phyloP scores from a whole-genome alignment of 2,888 invertebrate species.

The Platypus cylindrus region DNA sequence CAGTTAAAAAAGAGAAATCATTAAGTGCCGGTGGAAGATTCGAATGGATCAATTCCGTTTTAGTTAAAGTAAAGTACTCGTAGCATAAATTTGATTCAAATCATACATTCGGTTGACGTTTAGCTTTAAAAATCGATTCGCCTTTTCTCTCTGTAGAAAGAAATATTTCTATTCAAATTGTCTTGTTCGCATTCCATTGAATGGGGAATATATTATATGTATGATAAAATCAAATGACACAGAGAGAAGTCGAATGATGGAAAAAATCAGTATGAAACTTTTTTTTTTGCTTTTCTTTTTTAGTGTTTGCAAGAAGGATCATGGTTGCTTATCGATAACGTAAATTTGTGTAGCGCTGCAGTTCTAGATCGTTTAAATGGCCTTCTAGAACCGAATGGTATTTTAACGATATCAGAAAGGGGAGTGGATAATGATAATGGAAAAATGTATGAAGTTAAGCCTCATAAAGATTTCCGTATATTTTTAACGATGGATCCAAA shows the following conservation, averaged over 20 bases:
- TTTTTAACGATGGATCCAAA: conserved; percentile 92
- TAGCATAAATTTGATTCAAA: too few species aligned
- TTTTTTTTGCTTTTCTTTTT: too few species aligned
- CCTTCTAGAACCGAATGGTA: conserved; percentile 85
- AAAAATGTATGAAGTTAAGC: conserved; percentile 57
- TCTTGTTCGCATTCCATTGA: too few species aligned
- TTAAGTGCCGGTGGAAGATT: conserved; percentile 79
- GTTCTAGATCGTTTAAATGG: conserved; percentile 94
- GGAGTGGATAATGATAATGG: conserved; percentile 63
- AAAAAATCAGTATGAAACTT: too few species aligned
- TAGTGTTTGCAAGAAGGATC: conserved; percentile 67
- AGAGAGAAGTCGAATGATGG: too few species aligned
- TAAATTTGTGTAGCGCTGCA: conserved; percentile 91
- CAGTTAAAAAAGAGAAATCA: conserved; percentile 37
- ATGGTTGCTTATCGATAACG: conserved; percentile 82
- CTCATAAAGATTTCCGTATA: conserved; percentile 83
- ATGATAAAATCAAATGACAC: too few species aligned
- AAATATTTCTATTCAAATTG: too few species aligned
- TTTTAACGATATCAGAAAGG: conserved; percentile 79
- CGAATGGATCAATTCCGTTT: conserved; percentile 82
- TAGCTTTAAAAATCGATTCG: too few species aligned
- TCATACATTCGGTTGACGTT: too few species aligned
- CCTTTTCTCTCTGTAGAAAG: too few species aligned
- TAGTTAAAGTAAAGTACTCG: conserved; percentile 55
- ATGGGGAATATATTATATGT: too few species aligned